phyloP scores from a whole-genome alignment of 2,888 invertebrate genomes.

The Pinctada fucata region DNA sequence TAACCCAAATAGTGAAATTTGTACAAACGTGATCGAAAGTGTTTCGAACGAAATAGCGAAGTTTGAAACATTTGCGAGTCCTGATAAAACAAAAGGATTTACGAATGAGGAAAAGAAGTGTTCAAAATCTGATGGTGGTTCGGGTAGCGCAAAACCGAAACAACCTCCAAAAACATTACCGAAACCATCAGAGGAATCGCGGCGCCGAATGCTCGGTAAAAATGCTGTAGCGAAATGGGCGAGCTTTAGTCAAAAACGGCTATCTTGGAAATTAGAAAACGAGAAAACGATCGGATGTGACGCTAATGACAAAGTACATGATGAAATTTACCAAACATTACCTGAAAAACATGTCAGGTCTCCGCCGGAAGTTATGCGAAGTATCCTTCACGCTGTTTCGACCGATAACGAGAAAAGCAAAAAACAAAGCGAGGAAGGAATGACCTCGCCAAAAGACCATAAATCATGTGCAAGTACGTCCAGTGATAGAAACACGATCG shows the following conservation, averaged over 20 bases:
- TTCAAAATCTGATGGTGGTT: not conserved
- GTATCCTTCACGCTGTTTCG: not conserved
- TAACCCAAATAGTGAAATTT: not conserved
- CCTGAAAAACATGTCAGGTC: not conserved
- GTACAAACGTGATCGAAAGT: not conserved
- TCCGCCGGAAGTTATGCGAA: not conserved
- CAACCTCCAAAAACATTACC: slow-evolving; percentile 40
- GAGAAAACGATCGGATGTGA: not conserved
- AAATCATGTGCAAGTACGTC: not conserved
- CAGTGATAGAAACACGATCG: not conserved
- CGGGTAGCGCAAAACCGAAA: slow-evolving; percentile 19
- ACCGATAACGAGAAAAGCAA: not conserved
- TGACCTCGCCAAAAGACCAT: not conserved
- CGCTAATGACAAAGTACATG: not conserved
- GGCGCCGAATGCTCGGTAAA: slow-evolving; percentile 2
- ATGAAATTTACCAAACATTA: not conserved
- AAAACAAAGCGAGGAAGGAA: not conserved
- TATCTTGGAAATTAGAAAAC: not conserved
- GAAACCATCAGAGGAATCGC: slow-evolving; percentile 30
- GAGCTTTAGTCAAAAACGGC: not conserved
- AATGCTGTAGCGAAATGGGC: slow-evolving; percentile 13
- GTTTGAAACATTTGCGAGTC: not conserved
- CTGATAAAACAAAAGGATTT: not conserved
- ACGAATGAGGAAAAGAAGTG: not conserved
- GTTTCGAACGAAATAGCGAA: not conserved